phyloP scores from a whole-genome alignment of 2,113 vertebrate genomes.

The Mirounga angustirostris region DNA sequence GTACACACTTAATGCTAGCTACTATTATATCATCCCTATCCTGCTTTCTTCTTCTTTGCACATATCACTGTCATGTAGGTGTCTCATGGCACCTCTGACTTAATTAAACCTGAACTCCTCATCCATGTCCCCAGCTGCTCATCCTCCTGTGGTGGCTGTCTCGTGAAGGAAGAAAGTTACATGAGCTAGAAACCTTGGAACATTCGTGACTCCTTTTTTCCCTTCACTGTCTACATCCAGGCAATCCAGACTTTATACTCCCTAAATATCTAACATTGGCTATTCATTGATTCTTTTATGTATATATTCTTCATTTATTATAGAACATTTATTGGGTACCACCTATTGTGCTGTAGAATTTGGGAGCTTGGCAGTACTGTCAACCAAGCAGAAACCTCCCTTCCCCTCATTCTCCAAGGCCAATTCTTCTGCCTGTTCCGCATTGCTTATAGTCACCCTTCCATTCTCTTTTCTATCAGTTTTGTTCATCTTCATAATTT shows the following conservation, averaged over 20 bases:
- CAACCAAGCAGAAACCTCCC: neutral
- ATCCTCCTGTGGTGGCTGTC: neutral
- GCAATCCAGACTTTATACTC: neutral
- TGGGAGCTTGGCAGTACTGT: neutral
- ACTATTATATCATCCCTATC: neutral
- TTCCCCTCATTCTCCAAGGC: neutral
- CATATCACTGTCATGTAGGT: neutral
- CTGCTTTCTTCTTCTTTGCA: constrained; percentile 5
- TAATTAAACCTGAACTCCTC: neutral
- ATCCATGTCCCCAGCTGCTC: neutral
- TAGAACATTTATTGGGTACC: neutral
- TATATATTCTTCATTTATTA: constrained; percentile 43
- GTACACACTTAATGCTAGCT: neutral
- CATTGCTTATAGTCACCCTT: neutral
- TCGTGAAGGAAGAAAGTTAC: constrained; percentile 23
- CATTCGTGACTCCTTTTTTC: neutral
- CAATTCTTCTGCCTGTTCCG: neutral
- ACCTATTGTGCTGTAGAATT: neutral
- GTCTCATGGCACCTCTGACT: neutral
- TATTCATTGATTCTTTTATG: neutral
- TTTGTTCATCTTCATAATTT: neutral
- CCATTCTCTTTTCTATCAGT: neutral
- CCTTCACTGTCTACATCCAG: neutral
- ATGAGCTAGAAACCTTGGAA: neutral
- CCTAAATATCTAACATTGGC: neutral